Evolutionary conservation across 2,113 vertebrate species (phyloP).

Genomic region (Scomber scombrus): DNA sequence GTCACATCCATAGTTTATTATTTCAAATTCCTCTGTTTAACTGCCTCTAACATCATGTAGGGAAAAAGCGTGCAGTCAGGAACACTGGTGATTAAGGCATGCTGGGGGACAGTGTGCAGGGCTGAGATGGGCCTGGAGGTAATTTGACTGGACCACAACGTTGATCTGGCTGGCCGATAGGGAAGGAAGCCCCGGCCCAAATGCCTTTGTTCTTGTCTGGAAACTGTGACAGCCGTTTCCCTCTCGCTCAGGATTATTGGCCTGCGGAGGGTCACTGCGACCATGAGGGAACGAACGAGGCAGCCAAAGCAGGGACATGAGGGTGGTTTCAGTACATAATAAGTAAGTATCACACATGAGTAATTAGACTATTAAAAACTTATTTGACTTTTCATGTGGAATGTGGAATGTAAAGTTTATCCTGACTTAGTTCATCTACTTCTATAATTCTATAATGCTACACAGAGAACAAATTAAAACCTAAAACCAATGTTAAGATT

Average conservation of each 20-base stretch:
- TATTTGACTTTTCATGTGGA: not conserved
- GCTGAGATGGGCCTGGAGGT: slow-evolving; percentile 59
- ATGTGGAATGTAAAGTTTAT: too few species aligned
- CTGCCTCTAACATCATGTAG: slow-evolving; percentile 52
- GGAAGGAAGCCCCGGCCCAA: slow-evolving; percentile 78
- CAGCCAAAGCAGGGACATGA: not conserved
- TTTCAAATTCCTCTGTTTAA: slow-evolving; percentile 22
- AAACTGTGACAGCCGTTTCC: slow-evolving; percentile 76
- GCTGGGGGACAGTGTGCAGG: slow-evolving; percentile 50
- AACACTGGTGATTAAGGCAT: slow-evolving; percentile 22
- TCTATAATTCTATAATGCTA: too few species aligned
- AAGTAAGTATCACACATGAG: not conserved
- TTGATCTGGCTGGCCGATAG: slow-evolving; percentile 72
- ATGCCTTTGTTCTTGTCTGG: slow-evolving; percentile 76
- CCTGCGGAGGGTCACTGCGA: slow-evolving; percentile 34
- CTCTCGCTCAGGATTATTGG: slow-evolving; percentile 33
- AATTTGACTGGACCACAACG: slow-evolving; percentile 43
- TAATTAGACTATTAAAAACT: not conserved
- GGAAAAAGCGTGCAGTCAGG: slow-evolving; percentile 21
- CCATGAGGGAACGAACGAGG: not conserved
- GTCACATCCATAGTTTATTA: slow-evolving; percentile 64
- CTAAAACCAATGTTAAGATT: too few species aligned
- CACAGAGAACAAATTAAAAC: too few species aligned
- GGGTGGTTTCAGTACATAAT: too few species aligned
- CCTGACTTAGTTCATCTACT: too few species aligned